These are phyloP conservation scores for Andrena trimmerana DNA, from an alignment of 2,888 invertebrate species.

Conservation along the genomic window DNA sequence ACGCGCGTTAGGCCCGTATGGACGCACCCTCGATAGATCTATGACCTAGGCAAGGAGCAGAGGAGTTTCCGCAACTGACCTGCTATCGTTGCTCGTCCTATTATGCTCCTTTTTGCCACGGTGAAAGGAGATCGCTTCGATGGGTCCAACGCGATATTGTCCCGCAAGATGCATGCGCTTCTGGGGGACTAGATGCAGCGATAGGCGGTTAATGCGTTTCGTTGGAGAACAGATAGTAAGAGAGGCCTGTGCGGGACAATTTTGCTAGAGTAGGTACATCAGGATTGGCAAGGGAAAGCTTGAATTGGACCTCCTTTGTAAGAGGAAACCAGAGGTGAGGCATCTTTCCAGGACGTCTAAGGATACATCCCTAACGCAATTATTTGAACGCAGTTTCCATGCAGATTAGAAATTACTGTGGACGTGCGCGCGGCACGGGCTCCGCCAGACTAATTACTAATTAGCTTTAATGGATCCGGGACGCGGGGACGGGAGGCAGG, in stretches of 20 bases:
- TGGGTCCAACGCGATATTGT: constrained; percentile 53
- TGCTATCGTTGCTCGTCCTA: constrained; percentile 69
- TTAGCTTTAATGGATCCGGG: constrained; percentile 17
- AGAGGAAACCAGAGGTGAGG: too few species aligned
- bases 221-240: not conserved
- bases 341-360: too few species aligned
- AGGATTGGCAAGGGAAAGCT: too few species aligned
- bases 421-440: not conserved
- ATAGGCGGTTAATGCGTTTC: not conserved
- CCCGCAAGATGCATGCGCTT: constrained; percentile 40
- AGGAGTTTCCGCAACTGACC: constrained; percentile 67
- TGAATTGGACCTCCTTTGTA: too few species aligned
- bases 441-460: constrained; percentile 28
- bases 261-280: too few species aligned
- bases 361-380: constrained; percentile 14
- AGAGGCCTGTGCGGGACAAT: too few species aligned
- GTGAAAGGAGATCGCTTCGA: constrained; percentile 64
- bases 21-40: constrained; percentile 62
- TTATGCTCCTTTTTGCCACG: constrained; percentile 62
- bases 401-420: constrained; percentile 35
- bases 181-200: constrained; percentile 16
- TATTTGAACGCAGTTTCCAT: not conserved
- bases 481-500: not conserved
- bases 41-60: constrained; percentile 18
- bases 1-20: constrained; percentile 32